These are phyloP conservation scores for Toxotes lorentzi DNA, from an alignment of 2,797 vertebrate genomes.

Conservation along the genomic window DNA sequence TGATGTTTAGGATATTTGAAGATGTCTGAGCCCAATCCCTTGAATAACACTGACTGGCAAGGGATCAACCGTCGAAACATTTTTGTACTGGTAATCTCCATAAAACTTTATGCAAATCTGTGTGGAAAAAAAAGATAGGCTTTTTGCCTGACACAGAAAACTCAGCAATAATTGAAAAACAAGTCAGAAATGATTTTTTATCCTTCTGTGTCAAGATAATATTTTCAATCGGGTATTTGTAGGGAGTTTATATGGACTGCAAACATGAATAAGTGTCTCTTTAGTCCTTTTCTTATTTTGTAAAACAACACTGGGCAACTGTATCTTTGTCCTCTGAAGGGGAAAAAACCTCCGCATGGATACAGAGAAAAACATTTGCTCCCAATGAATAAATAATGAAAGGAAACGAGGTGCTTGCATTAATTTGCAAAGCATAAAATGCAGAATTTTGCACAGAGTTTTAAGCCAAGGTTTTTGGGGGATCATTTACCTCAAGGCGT, in stretches of 20 bases:
- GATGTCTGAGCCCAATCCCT: slow-evolving; percentile 35
- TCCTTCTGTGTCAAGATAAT: slow-evolving; percentile 35
- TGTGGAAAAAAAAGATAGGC: slow-evolving; percentile 10
- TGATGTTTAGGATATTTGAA: slow-evolving; percentile 53
- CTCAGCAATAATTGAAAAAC: slow-evolving; percentile 62
- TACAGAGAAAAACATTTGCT: slow-evolving; percentile 79
- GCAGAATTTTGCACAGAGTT: slow-evolving; percentile 63
- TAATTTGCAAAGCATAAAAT: slow-evolving; percentile 79
- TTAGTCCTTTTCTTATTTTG: slow-evolving; percentile 30
- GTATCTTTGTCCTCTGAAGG: slow-evolving; percentile 59
- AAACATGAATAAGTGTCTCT: slow-evolving; percentile 37
- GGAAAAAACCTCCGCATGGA: slow-evolving; percentile 48
- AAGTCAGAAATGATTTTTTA: slow-evolving; percentile 51
- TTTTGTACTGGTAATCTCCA: slow-evolving; percentile 60
- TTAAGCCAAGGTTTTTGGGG: slow-evolving; percentile 57
- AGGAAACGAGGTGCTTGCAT: slow-evolving; percentile 76
- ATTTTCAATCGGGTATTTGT: slow-evolving; percentile 41
- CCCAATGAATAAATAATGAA: slow-evolving; percentile 84
- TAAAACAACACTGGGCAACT: slow-evolving; percentile 54
- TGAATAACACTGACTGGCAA: slow-evolving; percentile 57
- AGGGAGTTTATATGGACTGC: neutral
- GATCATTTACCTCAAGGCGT: slow-evolving; percentile 71
- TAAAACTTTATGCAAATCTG: slow-evolving; percentile 69
- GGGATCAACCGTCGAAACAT: slow-evolving; percentile 52
- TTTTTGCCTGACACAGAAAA: slow-evolving; percentile 50